These are phyloP conservation scores for Leptodactylus fuscus DNA, from an alignment of 2,113 vertebrate species.

Conservation along the genomic window DNA sequence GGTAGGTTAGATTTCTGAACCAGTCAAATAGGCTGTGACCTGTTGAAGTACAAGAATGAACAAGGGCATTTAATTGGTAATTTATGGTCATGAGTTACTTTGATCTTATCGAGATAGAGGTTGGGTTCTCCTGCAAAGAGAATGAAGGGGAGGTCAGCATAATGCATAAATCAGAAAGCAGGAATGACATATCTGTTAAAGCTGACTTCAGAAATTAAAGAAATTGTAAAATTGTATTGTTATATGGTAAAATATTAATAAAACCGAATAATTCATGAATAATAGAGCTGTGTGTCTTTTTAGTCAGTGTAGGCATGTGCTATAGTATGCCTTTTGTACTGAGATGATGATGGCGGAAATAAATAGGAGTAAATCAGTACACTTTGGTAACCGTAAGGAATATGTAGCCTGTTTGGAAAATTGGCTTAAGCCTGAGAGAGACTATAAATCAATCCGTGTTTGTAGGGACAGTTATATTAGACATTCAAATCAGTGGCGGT, in stretches of 20 bases:
- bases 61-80: slow-evolving; percentile 29
- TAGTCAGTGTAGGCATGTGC: not conserved
- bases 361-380: slow-evolving; percentile 7
- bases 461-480: slow-evolving; percentile 35
- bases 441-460: slow-evolving; percentile 44
- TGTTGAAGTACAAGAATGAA: slow-evolving; percentile 12
- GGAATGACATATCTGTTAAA: slow-evolving; percentile 21
- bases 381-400: not conserved
- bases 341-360: not conserved
- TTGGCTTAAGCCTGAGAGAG: slow-evolving; percentile 23
- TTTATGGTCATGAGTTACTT: slow-evolving; percentile 31
- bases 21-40: slow-evolving; percentile 19
- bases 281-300: not conserved
- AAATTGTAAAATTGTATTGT: slow-evolving; percentile 18
- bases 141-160: slow-evolving; percentile 1
- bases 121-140: not conserved
- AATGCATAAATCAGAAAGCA: slow-evolving; percentile 30
- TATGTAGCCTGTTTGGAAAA: slow-evolving; percentile 25
- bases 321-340: not conserved
- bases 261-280: not conserved
- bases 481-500: slow-evolving; percentile 45
- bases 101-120: not conserved
- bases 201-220: slow-evolving; percentile 20
- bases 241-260: not conserved
- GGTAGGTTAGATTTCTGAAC: not conserved